phyloP scores from a whole-genome alignment of 1,140 invertebrate species.

The Psilanteris sp. region DNA sequence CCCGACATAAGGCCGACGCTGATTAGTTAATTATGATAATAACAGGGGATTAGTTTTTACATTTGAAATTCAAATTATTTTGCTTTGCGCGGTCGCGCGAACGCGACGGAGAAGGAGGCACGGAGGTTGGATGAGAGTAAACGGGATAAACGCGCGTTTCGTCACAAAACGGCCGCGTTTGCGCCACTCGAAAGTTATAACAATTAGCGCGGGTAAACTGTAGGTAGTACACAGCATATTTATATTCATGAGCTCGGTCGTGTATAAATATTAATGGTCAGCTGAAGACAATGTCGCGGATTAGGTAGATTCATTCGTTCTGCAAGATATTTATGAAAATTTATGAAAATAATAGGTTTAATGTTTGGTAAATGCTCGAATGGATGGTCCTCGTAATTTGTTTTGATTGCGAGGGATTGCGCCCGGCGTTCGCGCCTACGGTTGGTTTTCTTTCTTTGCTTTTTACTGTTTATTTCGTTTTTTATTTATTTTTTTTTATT shows the following conservation, averaged over 20 bases:
- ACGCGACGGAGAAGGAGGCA: too few relatives aligned
- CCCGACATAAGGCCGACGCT: slow-evolving; percentile 1
- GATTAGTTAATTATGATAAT: slow-evolving; percentile 22
- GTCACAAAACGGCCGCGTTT: slow-evolving; percentile 17
- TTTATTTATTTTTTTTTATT: too few relatives aligned
- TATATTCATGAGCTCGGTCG: slow-evolving; percentile 40
- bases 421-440: too few relatives aligned
- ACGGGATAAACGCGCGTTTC: slow-evolving; percentile 1
- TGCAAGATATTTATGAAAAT: slow-evolving; percentile 42
- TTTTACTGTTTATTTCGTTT: too few relatives aligned
- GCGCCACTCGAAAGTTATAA: slow-evolving; percentile 22
- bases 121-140: too few relatives aligned
- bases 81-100: slow-evolving; percentile 5
- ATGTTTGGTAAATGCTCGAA: slow-evolving; percentile 34
- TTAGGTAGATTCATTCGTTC: slow-evolving; percentile 46
- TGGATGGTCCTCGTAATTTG: slow-evolving; percentile 29
- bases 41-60: slow-evolving; percentile 24
- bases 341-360: slow-evolving; percentile 42
- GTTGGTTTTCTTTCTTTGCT: too few relatives aligned
- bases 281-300: slow-evolving; percentile 46
- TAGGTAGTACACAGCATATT: slow-evolving; percentile 16
- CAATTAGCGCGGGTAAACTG: slow-evolving; percentile 39
- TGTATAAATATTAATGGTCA: slow-evolving; percentile 50
- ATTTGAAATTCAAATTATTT: slow-evolving; percentile 37
- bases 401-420: slow-evolving; percentile 20